Evolutionary conservation across 1,140 invertebrate species (phyloP).

Genomic region (Andricus grossulariae): DNA sequence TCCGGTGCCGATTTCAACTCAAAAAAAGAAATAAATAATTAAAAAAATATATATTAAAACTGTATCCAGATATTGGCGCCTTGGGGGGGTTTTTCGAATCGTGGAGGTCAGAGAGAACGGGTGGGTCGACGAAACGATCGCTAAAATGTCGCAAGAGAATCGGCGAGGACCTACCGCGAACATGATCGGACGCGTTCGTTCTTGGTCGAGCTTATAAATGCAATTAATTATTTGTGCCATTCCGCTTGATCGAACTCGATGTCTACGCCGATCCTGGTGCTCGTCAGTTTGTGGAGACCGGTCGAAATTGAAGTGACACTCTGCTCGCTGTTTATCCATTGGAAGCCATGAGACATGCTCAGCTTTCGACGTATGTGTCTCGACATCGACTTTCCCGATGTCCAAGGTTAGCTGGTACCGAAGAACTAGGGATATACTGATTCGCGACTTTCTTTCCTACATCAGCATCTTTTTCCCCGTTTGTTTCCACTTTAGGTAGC

Average conservation of each 20-base stretch:
- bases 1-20: neutral
- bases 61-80: slow-evolving; percentile 7
- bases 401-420: slow-evolving; percentile 52
- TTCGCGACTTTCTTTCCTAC: neutral
- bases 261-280: slow-evolving; percentile 52
- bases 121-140: neutral
- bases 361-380: slow-evolving; percentile 48
- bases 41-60: no score
- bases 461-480: neutral
- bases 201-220: slow-evolving; percentile 40
- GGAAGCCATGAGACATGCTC: slow-evolving; percentile 55
- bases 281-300: slow-evolving; percentile 44
- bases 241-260: slow-evolving; percentile 59
- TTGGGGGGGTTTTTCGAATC: neutral
- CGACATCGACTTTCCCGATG: slow-evolving; percentile 50
- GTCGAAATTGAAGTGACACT: slow-evolving; percentile 64
- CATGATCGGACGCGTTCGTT: slow-evolving; percentile 12
- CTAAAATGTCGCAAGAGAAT: slow-evolving; percentile 17
- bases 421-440: neutral
- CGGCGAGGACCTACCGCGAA: slow-evolving; percentile 11
- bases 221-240: slow-evolving; percentile 63
- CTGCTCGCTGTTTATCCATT: slow-evolving; percentile 62
- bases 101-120: slow-evolving; percentile 8
- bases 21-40: neutral
- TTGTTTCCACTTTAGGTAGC: neutral